Percentiles rank a stretch among this genome's conserved stretches.
phyloP scores from a whole-genome alignment of 2,888 invertebrate species.

The Chymomyza fuscimana region DNA sequence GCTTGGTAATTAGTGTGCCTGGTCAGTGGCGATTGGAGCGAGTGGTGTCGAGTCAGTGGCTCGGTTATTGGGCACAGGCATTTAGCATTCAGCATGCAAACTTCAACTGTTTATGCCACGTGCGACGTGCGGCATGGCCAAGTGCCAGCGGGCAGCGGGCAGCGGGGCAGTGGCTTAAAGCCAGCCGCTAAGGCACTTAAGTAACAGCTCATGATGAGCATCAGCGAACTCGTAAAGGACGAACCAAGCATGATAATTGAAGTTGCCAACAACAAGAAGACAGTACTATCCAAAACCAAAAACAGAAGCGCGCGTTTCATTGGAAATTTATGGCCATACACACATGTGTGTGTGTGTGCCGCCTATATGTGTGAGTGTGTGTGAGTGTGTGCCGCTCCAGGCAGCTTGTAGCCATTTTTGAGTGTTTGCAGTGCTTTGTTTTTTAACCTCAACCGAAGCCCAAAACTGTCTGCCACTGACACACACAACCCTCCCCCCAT shows the following conservation, averaged over 20 bases:
- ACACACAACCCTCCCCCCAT: not conserved
- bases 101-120: conserved; percentile 15
- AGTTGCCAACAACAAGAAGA: conserved; percentile 15
- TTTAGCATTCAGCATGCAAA: conserved; percentile 21
- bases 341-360: not conserved
- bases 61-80: conserved; percentile 22
- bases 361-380: not conserved
- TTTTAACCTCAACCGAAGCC: not conserved
- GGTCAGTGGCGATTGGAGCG: not conserved
- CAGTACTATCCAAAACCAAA: not conserved
- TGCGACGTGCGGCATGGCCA: not conserved
- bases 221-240: conserved; percentile 51
- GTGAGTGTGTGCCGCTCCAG: not conserved
- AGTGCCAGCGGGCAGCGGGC: not conserved
- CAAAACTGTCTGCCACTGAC: not conserved
- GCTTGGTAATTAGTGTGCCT: conserved; percentile 34
- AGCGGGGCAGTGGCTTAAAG: not conserved
- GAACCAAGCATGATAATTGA: conserved; percentile 52
- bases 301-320: conserved; percentile 39
- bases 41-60: conserved; percentile 1
- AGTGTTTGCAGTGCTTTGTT: conserved; percentile 22
- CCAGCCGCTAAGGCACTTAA: conserved; percentile 32
- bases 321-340: conserved; percentile 35
- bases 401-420: conserved; percentile 37
- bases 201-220: conserved; percentile 52